phyloP scores from a whole-genome alignment of 2,113 vertebrate species.

The Esox niger region DNA sequence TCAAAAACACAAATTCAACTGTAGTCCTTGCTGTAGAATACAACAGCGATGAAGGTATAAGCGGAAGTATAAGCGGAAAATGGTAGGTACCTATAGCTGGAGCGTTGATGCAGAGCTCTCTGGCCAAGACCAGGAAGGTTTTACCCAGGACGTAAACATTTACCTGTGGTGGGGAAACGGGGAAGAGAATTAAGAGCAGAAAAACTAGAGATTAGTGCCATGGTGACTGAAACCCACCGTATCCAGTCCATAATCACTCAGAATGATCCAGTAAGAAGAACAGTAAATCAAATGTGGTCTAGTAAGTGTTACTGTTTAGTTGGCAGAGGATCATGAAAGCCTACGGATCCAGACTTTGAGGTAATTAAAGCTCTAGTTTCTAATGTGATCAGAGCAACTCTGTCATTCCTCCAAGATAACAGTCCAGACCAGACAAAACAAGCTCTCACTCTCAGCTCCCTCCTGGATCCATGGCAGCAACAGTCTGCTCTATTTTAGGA shows the following conservation, averaged over 20 bases:
- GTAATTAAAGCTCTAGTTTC: not conserved
- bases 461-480: slow-evolving; percentile 38
- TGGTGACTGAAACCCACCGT: too few relatives aligned
- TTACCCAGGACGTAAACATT: slow-evolving; percentile 93
- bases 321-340: not conserved
- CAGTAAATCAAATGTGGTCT: slow-evolving; percentile 12
- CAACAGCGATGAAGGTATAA: too few relatives aligned
- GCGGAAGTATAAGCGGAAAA: not conserved
- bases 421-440: slow-evolving; percentile 31
- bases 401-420: slow-evolving; percentile 35
- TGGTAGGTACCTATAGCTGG: slow-evolving; percentile 87
- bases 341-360: not conserved
- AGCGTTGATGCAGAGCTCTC: slow-evolving; percentile 96
- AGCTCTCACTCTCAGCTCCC: slow-evolving; percentile 37
- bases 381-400: slow-evolving; percentile 33
- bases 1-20: too few relatives aligned
- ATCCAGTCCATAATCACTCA: not conserved
- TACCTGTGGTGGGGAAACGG: slow-evolving; percentile 73
- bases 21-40: too few relatives aligned
- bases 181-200: not conserved
- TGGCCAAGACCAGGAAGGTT: slow-evolving; percentile 89
- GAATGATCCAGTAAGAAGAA: slow-evolving; percentile 14
- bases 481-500: slow-evolving; percentile 55
- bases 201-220: not conserved
- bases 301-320: slow-evolving; percentile 11